These are phyloP conservation scores for Heliconius hortense DNA, from an alignment of 2,888 invertebrate species.

Conservation along the genomic window DNA sequence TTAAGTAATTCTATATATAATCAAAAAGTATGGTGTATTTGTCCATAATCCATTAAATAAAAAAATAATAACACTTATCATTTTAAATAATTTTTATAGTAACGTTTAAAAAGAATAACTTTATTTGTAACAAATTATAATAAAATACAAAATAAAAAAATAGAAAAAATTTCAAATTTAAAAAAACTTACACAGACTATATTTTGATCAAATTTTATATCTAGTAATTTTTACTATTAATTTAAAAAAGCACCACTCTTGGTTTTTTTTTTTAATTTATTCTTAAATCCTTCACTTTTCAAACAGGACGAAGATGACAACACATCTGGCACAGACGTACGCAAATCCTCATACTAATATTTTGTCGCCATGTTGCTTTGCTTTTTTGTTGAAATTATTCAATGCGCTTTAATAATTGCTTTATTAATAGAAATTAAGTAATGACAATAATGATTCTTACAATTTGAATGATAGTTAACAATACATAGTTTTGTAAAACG, in stretches of 20 bases:
- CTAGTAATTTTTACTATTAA: background rate
- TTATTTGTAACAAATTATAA: background rate
- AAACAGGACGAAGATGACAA: slow-evolving; percentile 52
- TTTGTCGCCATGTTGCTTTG: slow-evolving; percentile 44
- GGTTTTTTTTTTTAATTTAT: background rate
- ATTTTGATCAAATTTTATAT: background rate
- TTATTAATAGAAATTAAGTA: background rate
- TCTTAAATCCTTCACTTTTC: slow-evolving; percentile 40
- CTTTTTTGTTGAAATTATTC: no score
- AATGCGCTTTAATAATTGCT: slow-evolving; percentile 4
- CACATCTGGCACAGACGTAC: slow-evolving; percentile 48
- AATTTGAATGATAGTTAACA: background rate
- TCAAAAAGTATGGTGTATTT: no score
- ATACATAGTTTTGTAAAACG: background rate
- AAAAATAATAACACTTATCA: background rate
- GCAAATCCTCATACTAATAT: slow-evolving; percentile 42
- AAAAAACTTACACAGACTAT: background rate
- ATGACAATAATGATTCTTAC: background rate
- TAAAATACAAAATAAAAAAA: background rate
- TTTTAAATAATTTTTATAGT: background rate
- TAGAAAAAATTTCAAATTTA: background rate
- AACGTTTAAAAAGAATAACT: background rate
- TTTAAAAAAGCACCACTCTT: background rate
- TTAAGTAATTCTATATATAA: no score
- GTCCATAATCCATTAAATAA: background rate